phyloP scores from a whole-genome alignment of 2,888 invertebrate genomes.

The Lasioglossum marginatum region DNA sequence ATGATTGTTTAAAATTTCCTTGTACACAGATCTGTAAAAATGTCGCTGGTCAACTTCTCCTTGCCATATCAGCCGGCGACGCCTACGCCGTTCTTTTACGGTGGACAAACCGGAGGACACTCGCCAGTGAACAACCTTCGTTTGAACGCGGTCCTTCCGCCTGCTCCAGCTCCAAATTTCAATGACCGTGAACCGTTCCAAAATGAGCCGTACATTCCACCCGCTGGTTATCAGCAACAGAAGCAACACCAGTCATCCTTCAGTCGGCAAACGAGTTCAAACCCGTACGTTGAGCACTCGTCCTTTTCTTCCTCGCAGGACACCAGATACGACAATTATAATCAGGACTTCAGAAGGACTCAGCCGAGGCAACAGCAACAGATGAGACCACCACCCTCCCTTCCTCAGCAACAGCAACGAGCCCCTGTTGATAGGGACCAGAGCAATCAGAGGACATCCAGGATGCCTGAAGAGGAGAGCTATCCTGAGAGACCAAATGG shows the following conservation, averaged over 20 bases:
- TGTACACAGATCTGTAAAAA: constrained; percentile 54
- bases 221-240: constrained; percentile 75
- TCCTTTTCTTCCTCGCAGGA: constrained; percentile 72
- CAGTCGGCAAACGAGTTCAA: constrained; percentile 41
- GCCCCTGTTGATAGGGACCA: constrained; percentile 45
- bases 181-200: constrained; percentile 73
- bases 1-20: neutral
- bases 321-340: constrained; percentile 75
- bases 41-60: constrained; percentile 82
- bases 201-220: constrained; percentile 79
- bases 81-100: constrained; percentile 78
- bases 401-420: constrained; percentile 40
- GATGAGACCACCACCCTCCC: constrained; percentile 53
- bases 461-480: constrained; percentile 66
- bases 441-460: constrained; percentile 38
- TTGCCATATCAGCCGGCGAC: constrained; percentile 80
- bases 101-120: constrained; percentile 71
- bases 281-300: constrained; percentile 57
- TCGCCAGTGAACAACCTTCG: constrained; percentile 76
- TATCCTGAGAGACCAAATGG: constrained; percentile 78
- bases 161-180: constrained; percentile 72
- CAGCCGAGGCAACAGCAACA: constrained; percentile 73
- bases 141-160: constrained; percentile 77
- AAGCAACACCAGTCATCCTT: constrained; percentile 53
- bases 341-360: constrained; percentile 75